phyloP scores from a whole-genome alignment of 2,113 vertebrate genomes.

The Eurystomus gularis region DNA sequence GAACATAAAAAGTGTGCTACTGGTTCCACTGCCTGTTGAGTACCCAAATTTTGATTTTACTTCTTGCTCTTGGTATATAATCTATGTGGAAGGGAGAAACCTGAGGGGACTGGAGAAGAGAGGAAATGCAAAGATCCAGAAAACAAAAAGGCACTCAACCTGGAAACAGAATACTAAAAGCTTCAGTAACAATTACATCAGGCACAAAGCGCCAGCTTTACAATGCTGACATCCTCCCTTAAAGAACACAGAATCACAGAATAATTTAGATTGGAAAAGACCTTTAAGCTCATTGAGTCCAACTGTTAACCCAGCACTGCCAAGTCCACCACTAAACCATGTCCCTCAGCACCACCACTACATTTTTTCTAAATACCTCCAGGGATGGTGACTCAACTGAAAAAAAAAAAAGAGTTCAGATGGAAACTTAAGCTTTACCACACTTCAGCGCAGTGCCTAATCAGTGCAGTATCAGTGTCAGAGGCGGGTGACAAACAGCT shows the following conservation, averaged over 20 bases:
- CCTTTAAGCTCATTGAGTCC: neutral
- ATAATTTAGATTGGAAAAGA: neutral
- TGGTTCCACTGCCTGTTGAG: neutral
- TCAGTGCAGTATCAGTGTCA: neutral
- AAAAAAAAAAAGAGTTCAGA: neutral
- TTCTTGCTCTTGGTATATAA: neutral
- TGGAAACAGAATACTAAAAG: neutral
- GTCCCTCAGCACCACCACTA: neutral
- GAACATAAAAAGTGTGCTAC: neutral
- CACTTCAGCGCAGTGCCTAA: neutral
- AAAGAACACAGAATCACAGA: neutral
- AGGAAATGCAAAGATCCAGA: neutral
- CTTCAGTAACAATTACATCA: neutral
- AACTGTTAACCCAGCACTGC: neutral
- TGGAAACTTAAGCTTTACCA: neutral
- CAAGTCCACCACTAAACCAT: neutral
- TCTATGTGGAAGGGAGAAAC: neutral
- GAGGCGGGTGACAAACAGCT: neutral
- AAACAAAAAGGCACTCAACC: neutral
- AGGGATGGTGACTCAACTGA: neutral
- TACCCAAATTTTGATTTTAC: neutral
- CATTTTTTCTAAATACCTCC: neutral
- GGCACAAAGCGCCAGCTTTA: neutral
- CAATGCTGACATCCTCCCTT: neutral
- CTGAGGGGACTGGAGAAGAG: neutral